Evolutionary conservation across 2,888 invertebrate genomes (phyloP).

Genomic region (Stramonita haemastoma): DNA sequence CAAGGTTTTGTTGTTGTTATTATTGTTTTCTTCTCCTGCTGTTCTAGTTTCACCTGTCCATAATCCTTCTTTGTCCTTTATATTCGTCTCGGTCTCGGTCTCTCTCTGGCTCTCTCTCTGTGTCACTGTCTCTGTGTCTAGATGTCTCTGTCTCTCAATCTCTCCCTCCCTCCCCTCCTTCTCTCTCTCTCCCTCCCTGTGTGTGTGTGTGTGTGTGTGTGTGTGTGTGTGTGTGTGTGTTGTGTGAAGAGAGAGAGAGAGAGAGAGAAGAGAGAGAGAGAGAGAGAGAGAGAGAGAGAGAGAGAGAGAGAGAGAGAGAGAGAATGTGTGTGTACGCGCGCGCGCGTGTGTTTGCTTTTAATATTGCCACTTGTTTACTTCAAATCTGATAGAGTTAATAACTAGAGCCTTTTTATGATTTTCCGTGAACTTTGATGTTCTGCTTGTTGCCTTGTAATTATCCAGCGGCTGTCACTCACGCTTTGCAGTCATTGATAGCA

Average conservation of each 20-base stretch:
- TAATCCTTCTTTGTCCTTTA: neutral
- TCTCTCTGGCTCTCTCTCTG: constrained; percentile 7
- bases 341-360: neutral
- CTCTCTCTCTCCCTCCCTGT: neutral
- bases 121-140: neutral
- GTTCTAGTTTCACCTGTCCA: neutral
- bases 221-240: neutral
- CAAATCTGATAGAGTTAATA: neutral
- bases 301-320: too few species aligned
- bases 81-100: neutral
- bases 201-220: neutral
- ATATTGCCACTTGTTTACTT: neutral
- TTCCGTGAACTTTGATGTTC: neutral
- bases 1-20: neutral
- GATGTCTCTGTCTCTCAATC: neutral
- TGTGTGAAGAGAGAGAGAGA: too few species aligned
- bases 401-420: neutral
- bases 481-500: neutral
- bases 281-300: too few species aligned
- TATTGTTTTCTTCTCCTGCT: neutral
- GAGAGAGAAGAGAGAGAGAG: too few species aligned
- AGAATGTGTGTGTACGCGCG: too few species aligned
- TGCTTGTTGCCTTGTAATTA: too few species aligned
- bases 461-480: too few species aligned
- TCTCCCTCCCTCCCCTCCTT: neutral